Conservation (phyloP, 2,797 vertebrate species). For the Florisuga fusca region DNA sequence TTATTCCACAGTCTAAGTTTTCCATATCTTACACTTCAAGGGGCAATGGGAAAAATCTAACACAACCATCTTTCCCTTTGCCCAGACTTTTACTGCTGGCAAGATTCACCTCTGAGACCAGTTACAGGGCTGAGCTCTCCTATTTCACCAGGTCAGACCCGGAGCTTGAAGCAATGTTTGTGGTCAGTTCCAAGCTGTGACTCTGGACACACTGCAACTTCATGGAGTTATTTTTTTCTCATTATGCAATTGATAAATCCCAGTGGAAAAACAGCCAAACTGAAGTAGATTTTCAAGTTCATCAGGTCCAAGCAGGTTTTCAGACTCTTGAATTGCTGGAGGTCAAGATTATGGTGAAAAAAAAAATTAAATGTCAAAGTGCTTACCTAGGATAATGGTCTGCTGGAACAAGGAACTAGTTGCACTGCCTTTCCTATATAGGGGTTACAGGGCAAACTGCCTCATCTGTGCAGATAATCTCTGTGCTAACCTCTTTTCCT, state of each 20-base stretch:
- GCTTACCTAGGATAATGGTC: not conserved
- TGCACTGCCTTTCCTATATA: not conserved
- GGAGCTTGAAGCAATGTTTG: not conserved
- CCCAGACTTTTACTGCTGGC: not conserved
- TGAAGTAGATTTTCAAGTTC: not conserved
- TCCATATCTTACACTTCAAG: not conserved
- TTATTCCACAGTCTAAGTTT: not conserved
- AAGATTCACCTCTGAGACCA: not conserved
- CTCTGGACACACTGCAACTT: not conserved
- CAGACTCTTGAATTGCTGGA: not conserved
- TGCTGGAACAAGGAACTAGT: not conserved
- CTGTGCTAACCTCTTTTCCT: not conserved
- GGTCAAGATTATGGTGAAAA: not conserved
- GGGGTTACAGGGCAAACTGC: not conserved
- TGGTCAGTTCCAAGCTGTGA: not conserved
- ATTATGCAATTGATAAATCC: not conserved
- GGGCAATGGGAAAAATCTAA: not conserved
- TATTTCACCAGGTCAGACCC: not conserved
- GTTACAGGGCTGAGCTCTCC: not conserved
- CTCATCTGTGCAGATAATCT: too few relatives aligned
- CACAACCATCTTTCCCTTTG: not conserved
- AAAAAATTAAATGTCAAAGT: not conserved
- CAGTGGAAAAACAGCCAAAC: not conserved
- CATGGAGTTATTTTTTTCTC: not conserved
- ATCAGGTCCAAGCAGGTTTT: not conserved